These are phyloP conservation scores for Stegastes partitus DNA, from an alignment of 2,113 vertebrate genomes.

Conservation along the genomic window DNA sequence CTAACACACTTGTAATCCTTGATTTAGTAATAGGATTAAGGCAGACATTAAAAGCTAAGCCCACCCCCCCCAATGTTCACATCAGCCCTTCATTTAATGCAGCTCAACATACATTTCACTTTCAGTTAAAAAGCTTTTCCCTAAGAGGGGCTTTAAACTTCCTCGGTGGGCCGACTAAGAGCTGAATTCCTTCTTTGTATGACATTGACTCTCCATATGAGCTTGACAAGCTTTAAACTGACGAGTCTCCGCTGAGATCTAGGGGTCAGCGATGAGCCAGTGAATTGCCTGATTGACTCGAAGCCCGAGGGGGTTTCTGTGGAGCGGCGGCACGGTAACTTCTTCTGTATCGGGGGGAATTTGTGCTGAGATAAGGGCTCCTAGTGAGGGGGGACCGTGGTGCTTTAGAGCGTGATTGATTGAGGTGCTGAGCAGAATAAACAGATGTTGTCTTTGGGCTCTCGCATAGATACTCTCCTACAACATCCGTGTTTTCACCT, in stretches of 20 bases:
- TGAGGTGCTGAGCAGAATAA: conserved; percentile 47
- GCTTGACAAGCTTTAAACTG: conserved; percentile 26
- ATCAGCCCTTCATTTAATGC: conserved; percentile 4
- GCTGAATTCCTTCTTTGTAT: neutral
- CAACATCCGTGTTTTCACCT: conserved; percentile 7
- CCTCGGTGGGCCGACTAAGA: conserved; percentile 3
- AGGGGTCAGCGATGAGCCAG: conserved; percentile 32
- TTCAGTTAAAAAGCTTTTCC: conserved; percentile 28
- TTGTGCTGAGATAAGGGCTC: conserved; percentile 71
- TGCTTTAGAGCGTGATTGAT: conserved; percentile 66
- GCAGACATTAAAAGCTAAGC: conserved; percentile 47
- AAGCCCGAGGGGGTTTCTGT: conserved; percentile 16
- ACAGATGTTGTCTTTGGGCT: conserved; percentile 33
- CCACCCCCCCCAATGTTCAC: no score
- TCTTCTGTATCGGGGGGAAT: conserved; percentile 51
- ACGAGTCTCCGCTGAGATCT: conserved; percentile 27
- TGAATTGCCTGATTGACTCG: conserved; percentile 43
- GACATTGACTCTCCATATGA: neutral
- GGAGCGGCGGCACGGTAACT: conserved; percentile 14
- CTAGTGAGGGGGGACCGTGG: conserved; percentile 19
- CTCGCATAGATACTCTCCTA: neutral
- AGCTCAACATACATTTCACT: conserved; percentile 30
- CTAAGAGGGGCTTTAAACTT: conserved; percentile 25
- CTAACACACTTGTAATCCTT: conserved; percentile 56
- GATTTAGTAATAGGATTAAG: conserved; percentile 63